These are phyloP conservation scores for Cotesia chilonis DNA, from an alignment of 1,140 invertebrate species.

Conservation along the genomic window DNA sequence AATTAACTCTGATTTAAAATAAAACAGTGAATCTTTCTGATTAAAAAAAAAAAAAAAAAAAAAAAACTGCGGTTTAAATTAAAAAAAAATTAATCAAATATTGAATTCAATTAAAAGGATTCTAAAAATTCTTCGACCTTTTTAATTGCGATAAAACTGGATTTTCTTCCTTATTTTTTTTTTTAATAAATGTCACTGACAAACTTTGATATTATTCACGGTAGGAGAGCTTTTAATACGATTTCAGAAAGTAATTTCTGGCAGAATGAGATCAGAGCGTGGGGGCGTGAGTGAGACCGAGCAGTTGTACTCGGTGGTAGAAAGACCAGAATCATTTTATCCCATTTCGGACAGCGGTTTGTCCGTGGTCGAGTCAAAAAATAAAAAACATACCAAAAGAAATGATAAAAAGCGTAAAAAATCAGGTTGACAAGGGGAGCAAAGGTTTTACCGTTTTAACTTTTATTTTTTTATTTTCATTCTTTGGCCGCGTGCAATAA, in stretches of 20 bases:
- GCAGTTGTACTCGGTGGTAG: no score
- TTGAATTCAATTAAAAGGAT: background rate
- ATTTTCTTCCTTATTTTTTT: slow-evolving; percentile 9
- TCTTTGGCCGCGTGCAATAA: slow-evolving; percentile 50
- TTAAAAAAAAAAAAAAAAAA: no score
- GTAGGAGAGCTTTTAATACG: slow-evolving; percentile 26
- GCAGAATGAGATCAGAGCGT: background rate
- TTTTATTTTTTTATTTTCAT: slow-evolving; percentile 44
- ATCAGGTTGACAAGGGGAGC: slow-evolving; percentile 36
- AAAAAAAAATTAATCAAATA: no score
- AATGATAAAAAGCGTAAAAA: slow-evolving; percentile 30
- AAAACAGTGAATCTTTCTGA: no score
- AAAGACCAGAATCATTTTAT: background rate
- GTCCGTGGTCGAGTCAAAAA: background rate
- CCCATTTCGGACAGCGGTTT: background rate
- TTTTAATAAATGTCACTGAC: slow-evolving; percentile 23
- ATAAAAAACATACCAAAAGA: slow-evolving; percentile 11
- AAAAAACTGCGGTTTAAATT: no score
- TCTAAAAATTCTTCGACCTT: background rate
- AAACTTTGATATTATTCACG: slow-evolving; percentile 24
- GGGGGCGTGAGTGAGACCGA: background rate
- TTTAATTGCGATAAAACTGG: background rate
- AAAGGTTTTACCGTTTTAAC: slow-evolving; percentile 41
- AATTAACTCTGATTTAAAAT: no score
- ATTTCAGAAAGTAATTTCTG: slow-evolving; percentile 34